Evolutionary conservation across 1,140 invertebrate species (phyloP).

Genomic region (Caenorhabditis remanei): DNA sequence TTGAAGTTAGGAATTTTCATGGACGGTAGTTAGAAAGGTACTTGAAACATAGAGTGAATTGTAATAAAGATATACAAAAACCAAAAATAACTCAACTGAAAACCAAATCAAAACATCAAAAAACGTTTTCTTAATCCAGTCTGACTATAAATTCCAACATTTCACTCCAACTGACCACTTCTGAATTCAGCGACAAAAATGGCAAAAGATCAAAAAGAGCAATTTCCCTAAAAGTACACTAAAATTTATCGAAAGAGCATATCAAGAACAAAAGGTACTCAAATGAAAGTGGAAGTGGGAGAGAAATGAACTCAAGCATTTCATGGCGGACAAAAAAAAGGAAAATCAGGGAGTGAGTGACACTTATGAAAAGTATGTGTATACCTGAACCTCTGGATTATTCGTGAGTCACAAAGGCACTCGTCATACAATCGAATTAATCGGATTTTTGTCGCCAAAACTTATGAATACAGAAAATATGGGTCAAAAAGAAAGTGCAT

Average conservation of each 20-base stretch:
- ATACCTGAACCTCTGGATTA: background rate
- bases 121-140: background rate
- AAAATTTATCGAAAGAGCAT: background rate
- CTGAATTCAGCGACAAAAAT: too few species aligned
- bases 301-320: slow-evolving; percentile 35
- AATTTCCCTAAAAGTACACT: background rate
- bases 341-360: background rate
- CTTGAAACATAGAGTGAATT: too few species aligned
- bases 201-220: background rate
- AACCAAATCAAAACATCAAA: background rate
- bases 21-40: too few species aligned
- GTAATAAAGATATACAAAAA: too few species aligned
- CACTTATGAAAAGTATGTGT: slow-evolving; percentile 23
- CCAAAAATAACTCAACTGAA: too few species aligned
- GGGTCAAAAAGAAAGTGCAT: background rate
- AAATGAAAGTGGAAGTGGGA: background rate
- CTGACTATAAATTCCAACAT: background rate
- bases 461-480: background rate
- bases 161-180: too few species aligned
- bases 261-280: slow-evolving; percentile 41
- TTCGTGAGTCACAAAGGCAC: background rate
- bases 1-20: too few species aligned
- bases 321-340: background rate
- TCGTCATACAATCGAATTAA: too few species aligned
- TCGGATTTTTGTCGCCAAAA: background rate